phyloP scores from a whole-genome alignment of 2,888 invertebrate species.

The Mechanitis messenoides region DNA sequence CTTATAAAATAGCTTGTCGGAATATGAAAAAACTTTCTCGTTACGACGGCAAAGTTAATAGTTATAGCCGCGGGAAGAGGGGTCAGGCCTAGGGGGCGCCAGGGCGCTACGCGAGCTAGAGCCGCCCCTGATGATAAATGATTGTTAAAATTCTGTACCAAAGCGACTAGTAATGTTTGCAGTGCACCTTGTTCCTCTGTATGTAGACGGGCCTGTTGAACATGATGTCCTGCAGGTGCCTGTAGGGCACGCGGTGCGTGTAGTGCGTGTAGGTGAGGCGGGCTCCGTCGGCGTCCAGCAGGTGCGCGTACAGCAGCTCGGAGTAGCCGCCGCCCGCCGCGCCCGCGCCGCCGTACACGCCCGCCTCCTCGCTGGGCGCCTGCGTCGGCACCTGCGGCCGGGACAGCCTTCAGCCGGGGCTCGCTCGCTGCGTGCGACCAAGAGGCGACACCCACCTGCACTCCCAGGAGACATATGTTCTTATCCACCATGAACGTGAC shows the following conservation, averaged over 20 bases:
- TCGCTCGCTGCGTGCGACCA: too few relatives aligned
- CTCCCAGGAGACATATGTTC: conserved; percentile 85
- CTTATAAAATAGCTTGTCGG: too few relatives aligned
- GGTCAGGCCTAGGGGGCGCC: too few relatives aligned
- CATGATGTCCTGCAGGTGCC: conserved; percentile 85
- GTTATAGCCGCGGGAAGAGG: too few relatives aligned
- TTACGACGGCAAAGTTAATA: too few relatives aligned
- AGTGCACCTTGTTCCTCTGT: conserved; percentile 80
- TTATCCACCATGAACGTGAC: conserved; percentile 88
- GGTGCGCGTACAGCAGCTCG: conserved; percentile 87
- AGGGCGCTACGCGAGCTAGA: too few relatives aligned
- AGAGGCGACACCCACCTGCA: conserved; percentile 81
- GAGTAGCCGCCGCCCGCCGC: conserved; percentile 72
- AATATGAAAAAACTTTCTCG: too few relatives aligned
- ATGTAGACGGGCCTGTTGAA: conserved; percentile 89
- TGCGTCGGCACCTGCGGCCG: conserved; percentile 82
- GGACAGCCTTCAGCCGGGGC: too few relatives aligned
- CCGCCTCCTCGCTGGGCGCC: conserved; percentile 71
- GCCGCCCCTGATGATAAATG: too few relatives aligned
- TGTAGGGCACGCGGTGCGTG: conserved; percentile 84
- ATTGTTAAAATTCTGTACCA: too few relatives aligned
- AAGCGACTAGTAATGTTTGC: too few relatives aligned
- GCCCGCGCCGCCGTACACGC: conserved; percentile 31
- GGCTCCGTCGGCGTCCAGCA: conserved; percentile 87
- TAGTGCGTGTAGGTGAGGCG: conserved; percentile 89